A percentile compares a stretch with the other conserved stretches of the same genome.
phyloP scores from a whole-genome alignment of 2,888 invertebrate species.

The Abrostola triplasia region DNA sequence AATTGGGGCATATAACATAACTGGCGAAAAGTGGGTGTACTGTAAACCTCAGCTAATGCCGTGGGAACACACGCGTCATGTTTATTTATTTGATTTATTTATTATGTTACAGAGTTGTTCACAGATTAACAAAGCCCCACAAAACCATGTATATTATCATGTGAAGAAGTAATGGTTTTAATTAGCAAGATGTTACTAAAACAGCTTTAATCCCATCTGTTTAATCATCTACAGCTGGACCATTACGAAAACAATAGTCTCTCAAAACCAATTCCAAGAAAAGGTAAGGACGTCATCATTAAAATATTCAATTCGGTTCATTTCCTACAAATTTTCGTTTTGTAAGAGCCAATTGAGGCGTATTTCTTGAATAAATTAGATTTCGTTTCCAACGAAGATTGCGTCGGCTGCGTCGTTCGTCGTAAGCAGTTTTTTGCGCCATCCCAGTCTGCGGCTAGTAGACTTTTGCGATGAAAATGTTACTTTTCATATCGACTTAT shows the following conservation, averaged over 20 bases:
- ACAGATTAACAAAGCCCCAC: too few species aligned
- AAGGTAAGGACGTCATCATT: conserved; percentile 37
- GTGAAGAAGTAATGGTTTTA: too few species aligned
- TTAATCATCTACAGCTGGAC: not conserved
- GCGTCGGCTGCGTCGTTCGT: conserved; percentile 12
- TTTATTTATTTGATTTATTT: too few species aligned
- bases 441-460: conserved; percentile 33
- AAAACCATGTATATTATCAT: too few species aligned
- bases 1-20: too few species aligned
- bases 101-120: too few species aligned
- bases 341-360: conserved; percentile 47
- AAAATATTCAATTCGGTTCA: conserved; percentile 49
- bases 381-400: conserved; percentile 52
- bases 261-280: conserved; percentile 17
- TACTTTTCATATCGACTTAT: conserved; percentile 27
- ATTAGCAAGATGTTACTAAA: too few species aligned
- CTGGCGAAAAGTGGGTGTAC: too few species aligned
- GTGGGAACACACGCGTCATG: too few species aligned
- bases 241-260: conserved; percentile 12
- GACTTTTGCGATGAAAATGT: conserved; percentile 25
- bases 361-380: conserved; percentile 55
- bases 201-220: not conserved
- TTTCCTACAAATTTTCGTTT: conserved; percentile 40
- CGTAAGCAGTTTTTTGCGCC: conserved; percentile 20
- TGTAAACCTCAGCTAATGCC: too few species aligned